phyloP scores from a whole-genome alignment of 2,113 vertebrate genomes.

The Gadus chalcogrammus region DNA sequence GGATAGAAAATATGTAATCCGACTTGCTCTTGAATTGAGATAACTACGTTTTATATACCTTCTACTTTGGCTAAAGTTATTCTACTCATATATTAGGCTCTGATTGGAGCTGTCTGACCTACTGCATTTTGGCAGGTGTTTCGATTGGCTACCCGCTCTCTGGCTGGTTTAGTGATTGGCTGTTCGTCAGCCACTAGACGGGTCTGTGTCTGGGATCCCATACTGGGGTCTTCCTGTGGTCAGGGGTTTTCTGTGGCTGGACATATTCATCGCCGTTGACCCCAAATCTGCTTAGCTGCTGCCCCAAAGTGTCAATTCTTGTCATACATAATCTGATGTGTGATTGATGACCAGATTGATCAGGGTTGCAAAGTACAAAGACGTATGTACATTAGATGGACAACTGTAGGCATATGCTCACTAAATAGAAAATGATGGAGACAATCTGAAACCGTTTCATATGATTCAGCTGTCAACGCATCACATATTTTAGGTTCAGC shows the following conservation, averaged over 20 bases:
- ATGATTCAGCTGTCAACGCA: too few relatives aligned
- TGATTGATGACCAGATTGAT: not conserved
- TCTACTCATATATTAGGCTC: slow-evolving; percentile 9
- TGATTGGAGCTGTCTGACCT: slow-evolving; percentile 26
- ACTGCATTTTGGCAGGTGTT: not conserved
- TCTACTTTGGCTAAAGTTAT: slow-evolving; percentile 11
- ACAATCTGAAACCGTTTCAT: too few relatives aligned
- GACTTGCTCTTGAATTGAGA: too few relatives aligned
- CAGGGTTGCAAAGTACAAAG: too few relatives aligned
- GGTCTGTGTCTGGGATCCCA: not conserved
- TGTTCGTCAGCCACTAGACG: not conserved
- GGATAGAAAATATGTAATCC: too few relatives aligned
- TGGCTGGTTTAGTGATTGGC: slow-evolving; percentile 10
- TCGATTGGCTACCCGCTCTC: slow-evolving; percentile 10
- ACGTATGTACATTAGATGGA: too few relatives aligned
- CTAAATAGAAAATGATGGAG: too few relatives aligned
- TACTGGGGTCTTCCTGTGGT: not conserved
- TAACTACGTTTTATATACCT: too few relatives aligned
- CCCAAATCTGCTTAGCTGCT: not conserved
- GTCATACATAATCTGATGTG: not conserved
- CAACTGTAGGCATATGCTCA: too few relatives aligned
- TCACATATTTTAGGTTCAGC: too few relatives aligned
- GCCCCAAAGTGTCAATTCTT: not conserved
- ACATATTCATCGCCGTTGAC: not conserved
- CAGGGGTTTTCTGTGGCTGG: not conserved